Conservation (phyloP, 2,888 invertebrate genomes). For the Druceiella hillmani region DNA sequence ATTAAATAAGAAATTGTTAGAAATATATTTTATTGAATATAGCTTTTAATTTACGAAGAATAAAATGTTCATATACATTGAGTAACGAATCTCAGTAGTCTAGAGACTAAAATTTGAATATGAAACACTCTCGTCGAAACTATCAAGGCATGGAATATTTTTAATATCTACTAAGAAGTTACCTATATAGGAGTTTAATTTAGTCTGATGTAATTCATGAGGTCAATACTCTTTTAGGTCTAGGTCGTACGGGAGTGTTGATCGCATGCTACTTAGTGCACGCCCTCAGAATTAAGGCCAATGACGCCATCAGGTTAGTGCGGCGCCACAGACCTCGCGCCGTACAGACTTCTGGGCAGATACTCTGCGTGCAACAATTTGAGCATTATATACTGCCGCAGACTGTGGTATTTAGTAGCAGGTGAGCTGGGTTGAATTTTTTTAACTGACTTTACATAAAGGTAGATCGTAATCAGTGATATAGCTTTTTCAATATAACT, state of each 20-base stretch:
- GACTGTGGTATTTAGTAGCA: conserved; percentile 66
- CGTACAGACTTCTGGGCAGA: conserved; percentile 79
- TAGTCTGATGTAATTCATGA: not conserved
- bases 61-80: too few species aligned
- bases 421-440: too few species aligned
- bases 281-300: conserved; percentile 66
- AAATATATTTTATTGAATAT: too few species aligned
- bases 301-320: conserved; percentile 76
- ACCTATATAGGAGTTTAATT: not conserved
- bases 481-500: too few species aligned
- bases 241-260: conserved; percentile 81
- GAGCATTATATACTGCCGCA: conserved; percentile 74
- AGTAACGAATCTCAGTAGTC: too few species aligned
- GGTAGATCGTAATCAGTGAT: too few species aligned
- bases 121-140: not conserved
- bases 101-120: not conserved
- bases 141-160: not conserved
- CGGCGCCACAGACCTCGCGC: conserved; percentile 70
- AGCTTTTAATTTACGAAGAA: too few species aligned
- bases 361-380: conserved; percentile 75
- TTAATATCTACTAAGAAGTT: not conserved
- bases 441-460: too few species aligned
- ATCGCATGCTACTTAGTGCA: conserved; percentile 84
- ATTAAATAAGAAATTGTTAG: too few species aligned
- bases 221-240: conserved; percentile 41